phyloP scores from a whole-genome alignment of 2,113 vertebrate species.

The Odocoileus virginianus region DNA sequence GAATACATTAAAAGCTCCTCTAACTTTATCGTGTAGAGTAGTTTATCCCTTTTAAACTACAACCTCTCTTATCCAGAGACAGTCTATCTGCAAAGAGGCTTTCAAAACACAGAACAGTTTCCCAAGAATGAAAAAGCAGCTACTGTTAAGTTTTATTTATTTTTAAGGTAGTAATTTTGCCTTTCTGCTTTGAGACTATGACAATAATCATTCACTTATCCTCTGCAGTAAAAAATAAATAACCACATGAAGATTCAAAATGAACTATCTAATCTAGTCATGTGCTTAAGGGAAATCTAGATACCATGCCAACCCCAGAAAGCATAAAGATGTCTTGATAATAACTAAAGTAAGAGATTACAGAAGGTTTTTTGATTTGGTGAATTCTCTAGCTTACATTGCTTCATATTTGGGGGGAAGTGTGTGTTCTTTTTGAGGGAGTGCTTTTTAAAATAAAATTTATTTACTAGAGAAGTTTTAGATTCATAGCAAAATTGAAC shows the following conservation, averaged over 20 bases:
- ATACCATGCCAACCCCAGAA: background rate
- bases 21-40: background rate
- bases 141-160: background rate
- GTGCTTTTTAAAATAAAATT: background rate
- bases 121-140: background rate
- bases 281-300: background rate
- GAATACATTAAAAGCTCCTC: background rate
- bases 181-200: background rate
- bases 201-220: background rate
- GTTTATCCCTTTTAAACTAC: background rate
- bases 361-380: background rate
- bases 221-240: background rate
- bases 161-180: background rate
- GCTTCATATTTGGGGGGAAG: background rate
- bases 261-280: background rate
- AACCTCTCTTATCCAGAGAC: background rate
- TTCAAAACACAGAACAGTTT: background rate
- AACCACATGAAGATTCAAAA: background rate
- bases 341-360: background rate
- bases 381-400: background rate
- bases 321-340: background rate
- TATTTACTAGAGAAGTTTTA: background rate
- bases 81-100: background rate
- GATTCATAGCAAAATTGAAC: background rate
- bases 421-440: background rate